Evolutionary conservation across 2,888 invertebrate genomes (phyloP).

Genomic region (Aphidoletes aphidimyza): DNA sequence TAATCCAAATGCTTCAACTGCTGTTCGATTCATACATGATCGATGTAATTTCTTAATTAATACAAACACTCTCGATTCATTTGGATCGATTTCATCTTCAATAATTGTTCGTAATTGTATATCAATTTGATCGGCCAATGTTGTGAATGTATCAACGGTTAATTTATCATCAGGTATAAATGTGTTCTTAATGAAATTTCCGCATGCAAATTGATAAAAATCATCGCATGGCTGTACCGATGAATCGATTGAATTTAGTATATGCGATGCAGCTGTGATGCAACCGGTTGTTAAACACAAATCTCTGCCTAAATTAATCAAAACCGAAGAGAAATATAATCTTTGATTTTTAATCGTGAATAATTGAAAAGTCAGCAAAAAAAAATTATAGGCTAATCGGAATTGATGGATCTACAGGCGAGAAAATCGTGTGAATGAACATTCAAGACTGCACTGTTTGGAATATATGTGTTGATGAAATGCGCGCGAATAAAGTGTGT

Average conservation of each 20-base stretch:
- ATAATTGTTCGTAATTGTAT: slow-evolving; percentile 15
- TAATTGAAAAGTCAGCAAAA: not conserved
- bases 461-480: not conserved
- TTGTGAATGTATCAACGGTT: slow-evolving; percentile 24
- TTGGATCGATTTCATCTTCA: not conserved
- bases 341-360: not conserved
- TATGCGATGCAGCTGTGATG: not conserved
- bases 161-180: slow-evolving; percentile 23
- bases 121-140: not conserved
- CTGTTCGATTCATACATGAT: slow-evolving; percentile 52
- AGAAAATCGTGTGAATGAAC: not conserved
- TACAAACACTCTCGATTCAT: slow-evolving; percentile 7
- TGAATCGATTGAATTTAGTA: not conserved
- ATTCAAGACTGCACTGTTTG: not conserved
- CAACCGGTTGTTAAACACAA: not conserved
- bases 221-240: not conserved
- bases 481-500: no score
- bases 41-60: not conserved
- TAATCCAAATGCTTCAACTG: slow-evolving; percentile 15
- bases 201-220: slow-evolving; percentile 17
- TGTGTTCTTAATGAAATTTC: slow-evolving; percentile 4
- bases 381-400: not conserved
- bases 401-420: not conserved
- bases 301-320: not conserved
- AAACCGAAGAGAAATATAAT: not conserved